Evolutionary conservation across 2,888 invertebrate genomes (phyloP), one percentile per base, ranked within the genome.

Genomic region (Trissoscelio sp.): DNA sequence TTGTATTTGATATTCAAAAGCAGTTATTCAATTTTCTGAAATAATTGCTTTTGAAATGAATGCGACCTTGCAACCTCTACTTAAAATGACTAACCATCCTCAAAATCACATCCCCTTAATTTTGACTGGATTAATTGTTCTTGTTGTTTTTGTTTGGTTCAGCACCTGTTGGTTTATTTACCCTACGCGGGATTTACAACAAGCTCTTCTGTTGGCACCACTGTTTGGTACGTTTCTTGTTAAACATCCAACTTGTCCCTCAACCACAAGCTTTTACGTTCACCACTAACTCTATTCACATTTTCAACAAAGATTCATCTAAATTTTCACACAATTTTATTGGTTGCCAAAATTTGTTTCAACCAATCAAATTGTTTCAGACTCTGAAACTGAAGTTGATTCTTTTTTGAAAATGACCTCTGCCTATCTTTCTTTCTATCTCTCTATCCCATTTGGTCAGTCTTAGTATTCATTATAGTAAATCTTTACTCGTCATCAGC

Each of bases 91-190:
- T 82, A 79, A 79, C 58, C 62, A 22, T 79, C 67, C 72, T 55
- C n/a, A 44, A 58, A 64, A 53, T 48, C 66, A 18, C 24, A 22
- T 46, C 42, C 72, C 24, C 73, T 82, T 84, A 83, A 79, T 83
- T 79, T 78, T 83, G 48, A 72, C 57, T 78, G 69, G 70, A 81
- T 75, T 77, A 85, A 82, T 83, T 70, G 73, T 83, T 77, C 55
- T 86, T 84, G 82, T 87, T 87, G 85, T 87, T 85, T 87, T 86
- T 90, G 84, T 90, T 90, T 90, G 87, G 89, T 89, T 89, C 91
- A 90, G 88, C 88, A 87, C 84, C 88, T 84, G 82, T 88, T 89
- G 89, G 89, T 88, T 89, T 88, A 86, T 89, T 89, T 88, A 83
- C 84, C 85, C 86, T 87, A 84, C 88, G 86, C 86, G 87, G 87